Conservation (phyloP, 2,113 vertebrate genomes). For the Danionella cerebrum region DNA sequence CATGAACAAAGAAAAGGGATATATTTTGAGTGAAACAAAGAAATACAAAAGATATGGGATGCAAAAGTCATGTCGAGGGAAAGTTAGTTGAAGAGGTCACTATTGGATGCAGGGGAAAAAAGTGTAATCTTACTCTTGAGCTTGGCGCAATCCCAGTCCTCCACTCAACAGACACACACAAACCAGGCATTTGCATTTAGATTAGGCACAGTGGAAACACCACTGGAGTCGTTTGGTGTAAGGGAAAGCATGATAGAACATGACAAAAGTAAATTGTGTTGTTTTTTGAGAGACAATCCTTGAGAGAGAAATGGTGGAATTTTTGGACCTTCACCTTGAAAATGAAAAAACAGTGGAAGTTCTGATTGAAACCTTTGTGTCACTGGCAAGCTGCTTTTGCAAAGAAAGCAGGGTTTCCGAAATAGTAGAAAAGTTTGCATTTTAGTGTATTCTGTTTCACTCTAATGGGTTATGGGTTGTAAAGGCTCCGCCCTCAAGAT, state of each 20-base stretch:
- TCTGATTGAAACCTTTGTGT: background rate
- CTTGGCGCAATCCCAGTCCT: constrained; percentile 4
- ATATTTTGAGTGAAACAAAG: constrained; percentile 16
- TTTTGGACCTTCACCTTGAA: background rate
- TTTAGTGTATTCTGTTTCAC: too few relatives aligned
- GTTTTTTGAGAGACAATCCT: constrained; percentile 4
- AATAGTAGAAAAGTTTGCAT: too few relatives aligned
- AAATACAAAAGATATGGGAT: constrained; percentile 24
- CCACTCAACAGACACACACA: constrained; percentile 21
- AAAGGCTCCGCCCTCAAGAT: too few relatives aligned
- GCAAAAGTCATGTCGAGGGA: constrained; percentile 38
- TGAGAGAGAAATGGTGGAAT: constrained; percentile 28
- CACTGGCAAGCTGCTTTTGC: background rate
- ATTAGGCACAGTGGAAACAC: constrained; percentile 46
- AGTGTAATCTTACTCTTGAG: constrained; percentile 14
- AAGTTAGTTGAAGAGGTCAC: constrained; percentile 42
- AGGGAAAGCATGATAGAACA: constrained; percentile 40
- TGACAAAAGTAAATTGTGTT: constrained; percentile 35
- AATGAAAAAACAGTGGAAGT: background rate
- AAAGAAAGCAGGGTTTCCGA: background rate
- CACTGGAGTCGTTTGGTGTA: constrained; percentile 34
- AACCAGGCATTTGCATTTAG: constrained; percentile 53
- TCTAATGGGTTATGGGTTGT: too few relatives aligned
- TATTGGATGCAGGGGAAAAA: background rate
- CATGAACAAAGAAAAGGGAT: constrained; percentile 1